Percentiles rank a stretch among this genome's conserved stretches.
Conservation (phyloP, 2,888 invertebrate genomes). For the Monopis laevigella region DNA sequence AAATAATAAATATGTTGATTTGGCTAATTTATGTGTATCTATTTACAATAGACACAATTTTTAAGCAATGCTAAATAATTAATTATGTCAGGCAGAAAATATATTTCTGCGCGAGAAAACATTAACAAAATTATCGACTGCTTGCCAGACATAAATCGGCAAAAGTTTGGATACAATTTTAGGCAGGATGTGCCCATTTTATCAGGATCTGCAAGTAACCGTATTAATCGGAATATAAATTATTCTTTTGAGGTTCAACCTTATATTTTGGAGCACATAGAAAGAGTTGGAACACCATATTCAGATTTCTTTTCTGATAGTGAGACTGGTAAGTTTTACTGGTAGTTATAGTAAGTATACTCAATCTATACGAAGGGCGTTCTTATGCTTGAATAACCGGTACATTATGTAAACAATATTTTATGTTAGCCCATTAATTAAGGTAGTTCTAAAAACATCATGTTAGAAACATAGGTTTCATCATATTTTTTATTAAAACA, state of each 20-base stretch:
- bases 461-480: no score
- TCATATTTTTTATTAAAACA: no score
- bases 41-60: no score
- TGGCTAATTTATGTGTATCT: no score
- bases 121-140: slow-evolving; percentile 45
- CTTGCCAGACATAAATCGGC: slow-evolving; percentile 48
- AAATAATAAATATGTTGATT: no score
- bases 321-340: slow-evolving; percentile 37
- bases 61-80: slow-evolving; percentile 18
- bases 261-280: slow-evolving; percentile 33
- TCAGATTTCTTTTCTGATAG: slow-evolving; percentile 59
- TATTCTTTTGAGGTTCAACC: slow-evolving; percentile 40
- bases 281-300: slow-evolving; percentile 48
- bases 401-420: no score
- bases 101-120: slow-evolving; percentile 49
- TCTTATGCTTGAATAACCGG: no score
- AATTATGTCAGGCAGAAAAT: slow-evolving; percentile 59
- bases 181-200: slow-evolving; percentile 40
- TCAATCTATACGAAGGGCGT: no score
- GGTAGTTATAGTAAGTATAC: no score
- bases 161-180: slow-evolving; percentile 39
- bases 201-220: slow-evolving; percentile 32
- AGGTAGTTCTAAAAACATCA: no score
- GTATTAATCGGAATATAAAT: slow-evolving; percentile 45
- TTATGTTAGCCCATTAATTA: no score